A percentile compares a stretch with the other conserved stretches of the same genome.
Conservation (phyloP, 2,888 invertebrate species). For the Ophion ventricosus region DNA sequence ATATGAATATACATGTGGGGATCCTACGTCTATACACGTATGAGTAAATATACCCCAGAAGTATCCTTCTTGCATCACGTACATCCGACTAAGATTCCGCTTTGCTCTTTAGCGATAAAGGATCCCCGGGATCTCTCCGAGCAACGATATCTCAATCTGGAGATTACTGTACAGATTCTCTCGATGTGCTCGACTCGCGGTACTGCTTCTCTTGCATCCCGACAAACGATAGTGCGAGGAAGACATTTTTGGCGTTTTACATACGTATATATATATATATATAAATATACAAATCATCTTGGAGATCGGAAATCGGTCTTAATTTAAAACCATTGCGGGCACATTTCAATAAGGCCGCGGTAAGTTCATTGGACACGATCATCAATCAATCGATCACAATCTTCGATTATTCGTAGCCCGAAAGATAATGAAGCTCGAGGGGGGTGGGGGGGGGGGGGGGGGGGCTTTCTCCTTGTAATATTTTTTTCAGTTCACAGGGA, state of each 20-base stretch:
- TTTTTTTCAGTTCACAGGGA: neutral
- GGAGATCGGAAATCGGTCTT: slow-evolving; percentile 37
- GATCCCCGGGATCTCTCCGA: slow-evolving; percentile 53
- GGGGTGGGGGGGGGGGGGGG: no score
- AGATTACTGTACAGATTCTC: slow-evolving; percentile 58
- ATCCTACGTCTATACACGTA: neutral
- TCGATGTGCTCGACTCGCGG: slow-evolving; percentile 26
- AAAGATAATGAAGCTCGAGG: neutral
- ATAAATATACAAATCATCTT: slow-evolving; percentile 19
- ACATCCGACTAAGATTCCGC: slow-evolving; percentile 64
- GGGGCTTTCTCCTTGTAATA: neutral
- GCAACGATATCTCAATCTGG: slow-evolving; percentile 61
- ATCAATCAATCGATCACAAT: neutral
- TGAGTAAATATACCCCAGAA: slow-evolving; percentile 47
- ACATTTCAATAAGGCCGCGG: slow-evolving; percentile 14
- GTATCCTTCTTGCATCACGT: slow-evolving; percentile 60
- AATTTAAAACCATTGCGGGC: slow-evolving; percentile 60
- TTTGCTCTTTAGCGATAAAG: slow-evolving; percentile 67
- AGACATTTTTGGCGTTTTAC: slow-evolving; percentile 6
- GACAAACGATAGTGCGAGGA: slow-evolving; percentile 30
- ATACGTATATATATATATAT: neutral
- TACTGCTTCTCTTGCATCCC: slow-evolving; percentile 24
- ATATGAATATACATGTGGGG: slow-evolving; percentile 5
- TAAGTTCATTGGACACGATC: neutral
- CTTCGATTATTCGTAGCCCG: neutral